A percentile compares a stretch with the other conserved stretches of the same genome.
Evolutionary conservation across 2,888 invertebrate genomes (phyloP).

Genomic region (Charanyca ferruginea): DNA sequence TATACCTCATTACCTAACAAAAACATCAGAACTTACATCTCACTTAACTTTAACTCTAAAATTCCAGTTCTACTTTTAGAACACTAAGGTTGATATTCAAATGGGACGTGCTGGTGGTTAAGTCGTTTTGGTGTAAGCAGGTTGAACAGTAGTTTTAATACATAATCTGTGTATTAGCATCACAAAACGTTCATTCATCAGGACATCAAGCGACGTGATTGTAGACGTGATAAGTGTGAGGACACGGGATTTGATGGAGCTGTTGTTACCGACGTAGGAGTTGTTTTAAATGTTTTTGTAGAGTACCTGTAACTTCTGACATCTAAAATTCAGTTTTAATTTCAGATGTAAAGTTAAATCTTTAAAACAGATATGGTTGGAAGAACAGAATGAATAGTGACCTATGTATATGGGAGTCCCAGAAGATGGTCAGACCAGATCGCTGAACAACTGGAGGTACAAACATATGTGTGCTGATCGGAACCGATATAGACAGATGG

Average conservation of each 20-base stretch:
- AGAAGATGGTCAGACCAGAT: too few relatives aligned
- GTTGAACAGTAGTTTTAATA: constrained; percentile 79
- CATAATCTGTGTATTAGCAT: constrained; percentile 86
- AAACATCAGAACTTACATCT: constrained; percentile 22
- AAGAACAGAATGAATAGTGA: too few relatives aligned
- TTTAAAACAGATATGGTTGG: too few relatives aligned
- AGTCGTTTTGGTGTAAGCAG: constrained; percentile 37
- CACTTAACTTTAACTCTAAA: background rate
- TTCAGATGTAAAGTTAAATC: background rate
- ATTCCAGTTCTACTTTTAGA: constrained; percentile 14
- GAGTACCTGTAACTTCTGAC: too few relatives aligned
- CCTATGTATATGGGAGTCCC: too few relatives aligned
- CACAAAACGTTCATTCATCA: constrained; percentile 90
- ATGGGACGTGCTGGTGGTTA: background rate
- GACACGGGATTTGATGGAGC: constrained; percentile 70
- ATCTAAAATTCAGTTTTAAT: background rate
- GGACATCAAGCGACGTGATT: constrained; percentile 83
- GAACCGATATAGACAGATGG: too few relatives aligned
- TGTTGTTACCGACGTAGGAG: constrained; percentile 55
- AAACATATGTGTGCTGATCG: too few relatives aligned
- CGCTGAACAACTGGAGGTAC: too few relatives aligned
- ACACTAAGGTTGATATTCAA: constrained; percentile 28
- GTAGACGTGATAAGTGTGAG: constrained; percentile 78
- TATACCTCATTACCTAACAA: constrained; percentile 76
- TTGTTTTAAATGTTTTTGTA: background rate